Evolutionary conservation across 64 coral and sea anemone genomes (phyloP), one percentile per base, ranked within the genome.

Genomic region (Actinia tenebrosa): DNA sequence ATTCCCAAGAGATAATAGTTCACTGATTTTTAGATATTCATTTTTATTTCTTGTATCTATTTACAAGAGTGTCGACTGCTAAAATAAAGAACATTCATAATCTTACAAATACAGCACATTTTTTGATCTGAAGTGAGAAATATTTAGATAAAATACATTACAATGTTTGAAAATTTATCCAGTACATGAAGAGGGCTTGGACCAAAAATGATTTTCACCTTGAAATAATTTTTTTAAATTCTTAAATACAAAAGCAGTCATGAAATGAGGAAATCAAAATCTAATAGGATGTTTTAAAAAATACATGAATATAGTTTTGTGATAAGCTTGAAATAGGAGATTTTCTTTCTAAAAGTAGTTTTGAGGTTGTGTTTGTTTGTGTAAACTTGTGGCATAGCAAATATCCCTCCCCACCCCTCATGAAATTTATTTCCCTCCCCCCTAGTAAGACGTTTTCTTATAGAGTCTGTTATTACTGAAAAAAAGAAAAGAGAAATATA

Each of bases 21-120:
- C 7, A 37, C 69, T 15, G 26, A 42, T 75, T 15, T 27, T 27
- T 25, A 75, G 69, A 75, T 75, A 75, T 75, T 75, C 69, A 42
- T 26, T 75, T 75, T 75, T 30, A 75, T 85, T 85, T 54, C 42
- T 64, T 85, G 53, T n/a, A 61, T 59, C 83, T 85, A 85, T 85
- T 85, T 85, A 85, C 83, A 85, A 85, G 83, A 81, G 50, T 50
- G 27, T 16, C 69, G 10, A 75, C 26, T 43, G 69, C 69, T 75
- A 75, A 27, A 75, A 75, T 75, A 75, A 26, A 75, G 69, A 75
- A 75, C 25, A 30, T 75, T 75, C 1, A 42, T 42, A 75, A 30
- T 42, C 13, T 75, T 75, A 75, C n/a, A 75, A 75, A 75, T 30
- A 43, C 69, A 75, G 23, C 25, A 69, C 69, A 75, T 75, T 1